Conservation (phyloP, 1,140 invertebrate genomes). For the Drosophila ambigua region DNA sequence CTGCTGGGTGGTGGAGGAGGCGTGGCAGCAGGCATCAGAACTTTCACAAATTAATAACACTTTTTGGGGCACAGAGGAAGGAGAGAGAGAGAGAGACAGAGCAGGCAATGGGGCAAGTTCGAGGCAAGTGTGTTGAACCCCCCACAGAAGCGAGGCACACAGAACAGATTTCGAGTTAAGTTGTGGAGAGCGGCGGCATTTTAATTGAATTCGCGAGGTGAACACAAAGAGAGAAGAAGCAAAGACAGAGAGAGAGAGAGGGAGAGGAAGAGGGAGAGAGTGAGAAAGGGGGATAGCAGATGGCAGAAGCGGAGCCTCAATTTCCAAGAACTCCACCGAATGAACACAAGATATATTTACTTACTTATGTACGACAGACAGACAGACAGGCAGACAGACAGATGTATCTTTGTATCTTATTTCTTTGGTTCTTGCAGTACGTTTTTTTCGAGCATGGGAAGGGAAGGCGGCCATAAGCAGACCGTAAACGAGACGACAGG, state of each 20-base stretch:
- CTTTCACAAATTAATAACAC: slow-evolving; percentile 81
- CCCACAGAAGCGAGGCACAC: no score
- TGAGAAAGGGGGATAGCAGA: slow-evolving; percentile 35
- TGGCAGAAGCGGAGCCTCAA: slow-evolving; percentile 38
- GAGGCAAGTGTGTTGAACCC: no score
- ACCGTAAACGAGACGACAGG: slow-evolving; percentile 59
- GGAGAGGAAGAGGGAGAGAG: slow-evolving; percentile 3
- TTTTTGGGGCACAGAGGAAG: slow-evolving; percentile 33
- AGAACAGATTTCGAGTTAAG: no score
- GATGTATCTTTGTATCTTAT: slow-evolving; percentile 30
- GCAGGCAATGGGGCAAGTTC: slow-evolving; percentile 10
- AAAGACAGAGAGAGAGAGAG: slow-evolving; percentile 7
- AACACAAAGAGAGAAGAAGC: slow-evolving; percentile 50
- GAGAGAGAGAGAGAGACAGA: slow-evolving; percentile 1
- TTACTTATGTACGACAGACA: slow-evolving; percentile 36
- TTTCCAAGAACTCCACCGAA: slow-evolving; percentile 70
- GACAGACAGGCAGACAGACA: not conserved
- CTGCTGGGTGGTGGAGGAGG: slow-evolving; percentile 14
- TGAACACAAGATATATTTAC: slow-evolving; percentile 42
- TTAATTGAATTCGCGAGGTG: slow-evolving; percentile 78
- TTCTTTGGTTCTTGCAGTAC: slow-evolving; percentile 27
- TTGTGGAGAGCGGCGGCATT: slow-evolving; percentile 64
- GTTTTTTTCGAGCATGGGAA: slow-evolving; percentile 16
- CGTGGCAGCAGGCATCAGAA: slow-evolving; percentile 60
- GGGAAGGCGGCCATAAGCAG: slow-evolving; percentile 49